Evolutionary conservation across 2,797 vertebrate species (phyloP).

Genomic region (Sciurus carolinensis): DNA sequence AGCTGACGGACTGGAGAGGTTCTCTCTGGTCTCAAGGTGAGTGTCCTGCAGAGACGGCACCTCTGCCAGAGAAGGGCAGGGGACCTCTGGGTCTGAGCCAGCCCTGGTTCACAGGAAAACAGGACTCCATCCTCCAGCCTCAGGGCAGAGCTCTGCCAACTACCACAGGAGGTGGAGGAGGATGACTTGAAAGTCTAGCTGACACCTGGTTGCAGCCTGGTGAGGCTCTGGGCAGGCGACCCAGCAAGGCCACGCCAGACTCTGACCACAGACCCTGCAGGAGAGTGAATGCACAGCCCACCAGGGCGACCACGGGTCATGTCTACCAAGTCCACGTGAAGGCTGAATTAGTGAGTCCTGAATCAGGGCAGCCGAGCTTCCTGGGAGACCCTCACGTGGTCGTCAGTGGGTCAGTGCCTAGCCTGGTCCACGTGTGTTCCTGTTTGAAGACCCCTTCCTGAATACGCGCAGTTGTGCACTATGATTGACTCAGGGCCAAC

Average conservation of each 20-base stretch:
- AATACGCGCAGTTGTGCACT: fast-evolving
- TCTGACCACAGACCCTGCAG: too few relatives aligned
- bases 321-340: fast-evolving
- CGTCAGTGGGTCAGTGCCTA: fast-evolving
- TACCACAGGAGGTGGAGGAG: fast-evolving
- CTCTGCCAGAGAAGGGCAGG: fast-evolving
- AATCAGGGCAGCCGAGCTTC: background rate
- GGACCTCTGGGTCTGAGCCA: background rate
- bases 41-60: fast-evolving
- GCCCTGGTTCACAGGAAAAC: background rate
- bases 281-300: fast-evolving
- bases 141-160: background rate
- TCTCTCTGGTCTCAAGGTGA: background rate
- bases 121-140: background rate
- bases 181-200: too few relatives aligned
- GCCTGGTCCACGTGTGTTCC: background rate
- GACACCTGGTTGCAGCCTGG: background rate
- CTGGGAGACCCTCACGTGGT: background rate
- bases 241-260: background rate
- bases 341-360: background rate
- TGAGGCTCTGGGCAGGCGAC: background rate
- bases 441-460: background rate
- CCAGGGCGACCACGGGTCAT: fast-evolving
- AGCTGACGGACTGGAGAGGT: background rate
- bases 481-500: fast-evolving